Base-by-base conservation (phyloP, 2,113 vertebrate species). In the Alouatta palliata region DNA sequence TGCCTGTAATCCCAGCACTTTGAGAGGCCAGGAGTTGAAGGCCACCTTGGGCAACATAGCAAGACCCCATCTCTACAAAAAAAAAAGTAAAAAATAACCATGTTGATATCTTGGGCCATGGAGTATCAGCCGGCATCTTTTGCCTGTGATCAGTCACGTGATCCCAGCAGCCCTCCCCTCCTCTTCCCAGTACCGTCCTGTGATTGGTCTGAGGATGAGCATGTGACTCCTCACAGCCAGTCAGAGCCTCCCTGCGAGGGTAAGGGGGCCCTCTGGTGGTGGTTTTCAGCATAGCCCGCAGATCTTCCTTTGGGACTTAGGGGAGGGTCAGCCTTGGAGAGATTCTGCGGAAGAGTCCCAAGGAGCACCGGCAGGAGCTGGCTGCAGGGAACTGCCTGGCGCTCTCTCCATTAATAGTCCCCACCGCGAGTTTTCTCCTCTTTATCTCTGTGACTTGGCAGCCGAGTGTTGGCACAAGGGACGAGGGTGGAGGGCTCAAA, bases 391-490 rank as follows among this genome's bases (percentile, higher is more conserved):
- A 12, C 20, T 0, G 0, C 25, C 25, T 25, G 3, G 27, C 13
- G 8, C 54, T 5, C 5, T 43, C 71, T 25, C 6, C 73, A 1
- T 13, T 1, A 64, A 56, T 70, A 30, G 32, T 17, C 58, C 73
- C 25, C 32, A 2, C 30, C 0, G 0, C 0, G 1, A 40, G 43
- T n/a, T 68, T 16, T n/a, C 66, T 35, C 32, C 32, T n/a, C 32
- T 68, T n/a, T 35, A 4, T 68, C 66, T 35, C 30, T n/a, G 40
- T 35, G 64, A 54, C 35, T 64, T 64, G 0, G 16, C 16, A n/a
- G 27, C 45, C 0, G 0, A 37, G 85, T 37, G 27, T 27, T 73
- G 14, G 8, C 19, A 14, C 40, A 16, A 73, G 73, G 25, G 17
- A 19, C 9, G 3, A 12, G 10, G 11, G 2, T 11, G 40, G 81